phyloP scores from a whole-genome alignment of 2,113 vertebrate species.

The Ochotona princeps region DNA sequence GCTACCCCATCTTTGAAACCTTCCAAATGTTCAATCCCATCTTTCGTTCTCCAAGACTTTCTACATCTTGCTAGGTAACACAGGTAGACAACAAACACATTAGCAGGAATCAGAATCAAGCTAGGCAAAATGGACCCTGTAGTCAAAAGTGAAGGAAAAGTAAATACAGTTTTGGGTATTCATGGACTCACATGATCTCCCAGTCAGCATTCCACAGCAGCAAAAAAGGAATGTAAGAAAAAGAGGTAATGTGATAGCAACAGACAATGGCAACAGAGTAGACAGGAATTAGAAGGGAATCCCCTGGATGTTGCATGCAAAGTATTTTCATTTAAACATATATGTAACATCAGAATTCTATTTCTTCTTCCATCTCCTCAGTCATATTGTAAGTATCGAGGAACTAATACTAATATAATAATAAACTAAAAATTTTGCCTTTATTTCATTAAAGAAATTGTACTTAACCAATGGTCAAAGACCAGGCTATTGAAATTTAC shows the following conservation, averaged over 20 bases:
- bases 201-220: neutral
- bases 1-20: too few species aligned
- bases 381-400: neutral
- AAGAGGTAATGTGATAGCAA: neutral
- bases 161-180: neutral
- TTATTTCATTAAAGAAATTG: slow-evolving; percentile 17
- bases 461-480: neutral
- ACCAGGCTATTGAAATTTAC: neutral
- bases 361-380: neutral
- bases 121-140: slow-evolving; percentile 22
- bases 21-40: neutral
- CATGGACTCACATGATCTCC: slow-evolving; percentile 2
- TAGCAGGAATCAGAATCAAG: slow-evolving; percentile 51
- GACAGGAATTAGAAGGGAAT: slow-evolving; percentile 22
- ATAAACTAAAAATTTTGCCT: neutral
- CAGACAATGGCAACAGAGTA: neutral
- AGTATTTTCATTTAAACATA: slow-evolving; percentile 14
- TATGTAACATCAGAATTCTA: slow-evolving; percentile 16
- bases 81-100: neutral
- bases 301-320: neutral
- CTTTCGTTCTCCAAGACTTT: neutral
- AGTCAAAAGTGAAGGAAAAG: slow-evolving; percentile 42
- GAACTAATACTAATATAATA: neutral
- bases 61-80: slow-evolving; percentile 10
- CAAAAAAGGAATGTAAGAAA: neutral